Evolutionary conservation across 2,113 vertebrate species (phyloP), one percentile per base, ranked within the genome.

Genomic region (Athene cunicularia): DNA sequence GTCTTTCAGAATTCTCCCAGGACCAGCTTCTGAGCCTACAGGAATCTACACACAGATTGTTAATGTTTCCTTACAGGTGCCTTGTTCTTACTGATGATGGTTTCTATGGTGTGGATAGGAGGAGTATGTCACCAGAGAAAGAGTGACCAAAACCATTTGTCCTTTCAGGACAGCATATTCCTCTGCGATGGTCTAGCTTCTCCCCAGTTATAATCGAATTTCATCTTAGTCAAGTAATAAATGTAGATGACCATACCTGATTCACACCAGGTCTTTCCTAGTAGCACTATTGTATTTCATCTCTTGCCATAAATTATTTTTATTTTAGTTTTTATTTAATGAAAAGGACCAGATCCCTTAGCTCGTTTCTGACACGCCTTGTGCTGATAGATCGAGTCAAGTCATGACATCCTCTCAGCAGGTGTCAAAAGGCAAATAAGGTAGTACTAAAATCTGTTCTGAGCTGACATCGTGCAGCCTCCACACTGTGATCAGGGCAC

Each of bases 401-500:
- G 12, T 8, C 52, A 52, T 39, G 12, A 35, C 21, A 5, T 50
- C 24, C 17, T 4, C 2, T 16, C 20, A 47, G 33, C 1, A 4
- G 11, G 26, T 45, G 14, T 26, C 16, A 58, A 41, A 63, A 73
- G 22, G 30, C 33, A 52, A 16, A 41, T 35, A 9, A 41, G 19
- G 7, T 4, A 45, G 32, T 39, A 35, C 3, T 20, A 63, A 50
- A 67, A 67, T 56, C 32, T 50, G 39, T 35, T 72, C 20, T 35
- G 55, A 71, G 11, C 8, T 56, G n/a, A 35, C 12, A 35, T 13
- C 5, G 1, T 28, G 32, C 5, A 41, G 18, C 35, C 26, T 30
- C 35, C 26, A 37, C 41, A 35, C 5, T 0, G 0, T 33, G 22
- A 26, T 20, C 2, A 19, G 1, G 5, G 49, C 30, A 70, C 12